Percentiles rank a stretch among this genome's conserved stretches.
Conservation (phyloP, 2,797 vertebrate species). For the Sus cebifrons region DNA sequence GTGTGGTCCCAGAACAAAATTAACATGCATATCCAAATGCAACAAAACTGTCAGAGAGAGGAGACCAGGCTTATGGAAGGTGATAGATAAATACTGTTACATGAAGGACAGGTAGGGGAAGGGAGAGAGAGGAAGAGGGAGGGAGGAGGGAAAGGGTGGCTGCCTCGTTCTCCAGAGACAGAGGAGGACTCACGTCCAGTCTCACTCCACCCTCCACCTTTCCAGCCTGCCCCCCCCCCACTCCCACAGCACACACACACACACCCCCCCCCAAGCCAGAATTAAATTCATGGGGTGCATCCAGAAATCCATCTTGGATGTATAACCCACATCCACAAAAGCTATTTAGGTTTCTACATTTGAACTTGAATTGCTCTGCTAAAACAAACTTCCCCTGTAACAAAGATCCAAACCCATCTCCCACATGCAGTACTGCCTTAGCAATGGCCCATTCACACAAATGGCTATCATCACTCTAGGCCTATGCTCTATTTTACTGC, state of each 20-base stretch:
- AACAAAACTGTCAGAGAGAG: background rate
- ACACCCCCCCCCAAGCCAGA: background rate
- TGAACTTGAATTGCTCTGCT: constrained; percentile 33
- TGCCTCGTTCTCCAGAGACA: background rate
- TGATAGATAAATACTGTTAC: background rate
- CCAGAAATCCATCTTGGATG: background rate
- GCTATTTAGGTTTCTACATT: constrained; percentile 21
- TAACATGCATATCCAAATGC: background rate
- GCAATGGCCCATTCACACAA: constrained; percentile 18
- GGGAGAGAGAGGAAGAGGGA: background rate
- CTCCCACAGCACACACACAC: background rate
- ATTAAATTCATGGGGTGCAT: background rate
- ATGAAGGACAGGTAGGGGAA: background rate
- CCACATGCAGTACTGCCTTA: background rate
- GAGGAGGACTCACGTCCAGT: background rate
- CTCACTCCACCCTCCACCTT: background rate
- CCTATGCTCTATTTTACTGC: constrained; percentile 33
- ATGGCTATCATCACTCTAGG: background rate
- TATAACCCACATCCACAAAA: background rate
- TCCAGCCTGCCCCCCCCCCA: background rate
- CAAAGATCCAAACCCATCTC: constrained; percentile 42
- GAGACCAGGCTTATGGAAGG: background rate
- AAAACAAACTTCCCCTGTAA: constrained; percentile 46
- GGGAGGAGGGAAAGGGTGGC: background rate
- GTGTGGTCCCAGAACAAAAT: background rate